These are phyloP conservation scores for Motacilla tschutschensis DNA, from an alignment of 2,113 vertebrate species.

Conservation along the genomic window DNA sequence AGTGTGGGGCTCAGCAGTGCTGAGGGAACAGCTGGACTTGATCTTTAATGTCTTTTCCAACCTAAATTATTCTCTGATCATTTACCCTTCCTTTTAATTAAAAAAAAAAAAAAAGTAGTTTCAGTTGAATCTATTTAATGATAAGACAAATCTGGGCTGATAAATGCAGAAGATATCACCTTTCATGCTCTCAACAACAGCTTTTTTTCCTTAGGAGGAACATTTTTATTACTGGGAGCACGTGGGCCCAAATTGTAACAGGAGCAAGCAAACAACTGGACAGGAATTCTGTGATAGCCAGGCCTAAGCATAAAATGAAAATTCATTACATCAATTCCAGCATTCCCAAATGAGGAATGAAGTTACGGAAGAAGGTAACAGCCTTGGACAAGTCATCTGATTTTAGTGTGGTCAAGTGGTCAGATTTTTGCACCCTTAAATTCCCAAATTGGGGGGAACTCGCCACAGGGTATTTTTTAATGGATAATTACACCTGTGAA, in stretches of 20 bases:
- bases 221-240: background rate
- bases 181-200: background rate
- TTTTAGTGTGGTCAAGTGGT: background rate
- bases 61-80: background rate
- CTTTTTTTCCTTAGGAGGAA: background rate
- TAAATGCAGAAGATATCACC: background rate
- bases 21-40: background rate
- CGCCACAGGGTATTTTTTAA: background rate
- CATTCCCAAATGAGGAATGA: background rate
- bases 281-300: background rate
- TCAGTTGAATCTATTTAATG: background rate
- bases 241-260: fast-evolving
- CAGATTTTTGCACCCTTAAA: background rate
- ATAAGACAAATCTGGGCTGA: background rate
- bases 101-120: too few relatives aligned
- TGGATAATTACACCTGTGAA: background rate
- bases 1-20: background rate
- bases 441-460: background rate
- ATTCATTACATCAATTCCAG: background rate
- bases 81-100: background rate
- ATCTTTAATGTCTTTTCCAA: background rate
- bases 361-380: background rate
- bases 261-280: background rate
- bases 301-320: background rate
- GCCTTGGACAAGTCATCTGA: background rate